Base-by-base conservation (phyloP, 2,797 vertebrate species). In the Dicrostonyx torquatus region DNA sequence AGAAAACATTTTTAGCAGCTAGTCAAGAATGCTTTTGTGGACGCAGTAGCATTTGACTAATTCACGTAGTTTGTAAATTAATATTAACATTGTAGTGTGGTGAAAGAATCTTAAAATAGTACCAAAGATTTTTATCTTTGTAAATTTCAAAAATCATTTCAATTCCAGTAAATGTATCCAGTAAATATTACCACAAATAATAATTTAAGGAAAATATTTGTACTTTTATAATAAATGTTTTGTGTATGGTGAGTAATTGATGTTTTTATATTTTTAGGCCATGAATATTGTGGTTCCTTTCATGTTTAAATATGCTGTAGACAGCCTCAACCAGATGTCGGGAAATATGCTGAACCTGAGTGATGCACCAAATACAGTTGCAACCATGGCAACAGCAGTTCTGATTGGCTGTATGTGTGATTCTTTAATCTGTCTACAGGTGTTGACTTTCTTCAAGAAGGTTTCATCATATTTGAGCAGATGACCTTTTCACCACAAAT, bases 281-380 rank as follows among this genome's bases (percentile, higher is more conserved):
- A 99, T 99, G 98, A 99, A 99, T 97, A 99, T 99, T 94, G 93
- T 98, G 97, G 99, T 99, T 98, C 99, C 99, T 97, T 99, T 99
- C 99, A 99, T 99, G 99, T 99, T 99, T 99, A 99, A 99, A 98
- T 99, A 99, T 98, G 99, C 99, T 96, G 99, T 99, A 98, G 99
- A 99, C 97, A 98, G 95, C 98, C 99, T 99, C 97, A 99, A 99
- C 99, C 99, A 99, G 99, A 98, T 99, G 97, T 99, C 99, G 94
- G 99, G 99, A 98, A 99, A 99, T 96, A 98, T 99, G 98, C 99
- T 99, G 98, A 99, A 99, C 99, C 99, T 99, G 96, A 98, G 97
- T 96, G 99, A 99, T 96, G 99, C 99, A 95, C 99, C 99, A 90
- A 99, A 99, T 98, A 99, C 99, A 17, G 99, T 99, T 98, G 99